Evolutionary conservation across 2,113 vertebrate genomes (phyloP), one percentile per base, ranked within the genome.

Genomic region (Nibea albiflora): DNA sequence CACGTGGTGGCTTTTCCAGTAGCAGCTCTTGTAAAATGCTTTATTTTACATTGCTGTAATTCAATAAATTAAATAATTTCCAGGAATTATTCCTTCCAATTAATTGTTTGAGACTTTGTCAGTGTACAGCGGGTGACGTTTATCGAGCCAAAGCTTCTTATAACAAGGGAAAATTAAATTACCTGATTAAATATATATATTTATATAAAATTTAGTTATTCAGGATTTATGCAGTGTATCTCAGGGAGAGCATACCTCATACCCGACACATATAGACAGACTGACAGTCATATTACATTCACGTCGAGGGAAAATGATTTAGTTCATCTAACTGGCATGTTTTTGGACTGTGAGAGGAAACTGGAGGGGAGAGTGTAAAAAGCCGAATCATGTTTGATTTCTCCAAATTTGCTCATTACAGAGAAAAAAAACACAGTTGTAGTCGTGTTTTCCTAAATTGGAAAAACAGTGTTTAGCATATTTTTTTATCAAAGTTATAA

Each of bases 341-440:
- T 73, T 73, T 61, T 73, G 47, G 67, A 72, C 19, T 3, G 67
- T 44, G 12, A 12, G 16, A 49, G 42, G 31, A 46, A 60, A 28
- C 5, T 26, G n/a, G 20, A 54, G 42, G 42, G 10, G 44, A 1
- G 35, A 42, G 60, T 60, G 26, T 49, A 9, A 60, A 62, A 61
- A 1, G 58, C 9, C 24, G 26, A 39, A 17, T 52, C 1, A 66
- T 22, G 6, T 22, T 53, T 24, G 15, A 14, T 56, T 4, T 50
- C 19, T 73, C 14, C 26, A 22, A 24, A 57, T 49, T 4, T 53
- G 5, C 20, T 54, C 22, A 28, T 9, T 56, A 6, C 50, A 64
- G 60, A 74, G 19, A 72, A 49, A 54, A 72, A 39, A 72, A 39
- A 24, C 57, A 46, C 1, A 49, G 15, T 42, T 24, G 24, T 2